Evolutionary conservation across 2,888 invertebrate species (phyloP).

Genomic region (Pantelozetes paolii): DNA sequence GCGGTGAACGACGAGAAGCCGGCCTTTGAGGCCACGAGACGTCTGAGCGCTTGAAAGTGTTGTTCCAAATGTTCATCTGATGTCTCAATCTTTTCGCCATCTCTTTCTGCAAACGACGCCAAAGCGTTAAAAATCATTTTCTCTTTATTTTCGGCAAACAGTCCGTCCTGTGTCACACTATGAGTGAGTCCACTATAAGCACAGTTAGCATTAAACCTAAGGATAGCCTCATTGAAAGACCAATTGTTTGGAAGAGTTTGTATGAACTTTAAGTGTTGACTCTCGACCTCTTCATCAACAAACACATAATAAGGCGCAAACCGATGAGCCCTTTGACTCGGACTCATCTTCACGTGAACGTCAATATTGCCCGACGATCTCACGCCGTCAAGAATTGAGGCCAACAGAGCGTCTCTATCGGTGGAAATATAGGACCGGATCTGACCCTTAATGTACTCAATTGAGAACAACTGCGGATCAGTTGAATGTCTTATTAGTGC

Average conservation of each 20-base stretch:
- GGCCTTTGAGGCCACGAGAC: slow-evolving; percentile 93
- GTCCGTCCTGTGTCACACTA: slow-evolving; percentile 85
- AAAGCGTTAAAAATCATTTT: slow-evolving; percentile 89
- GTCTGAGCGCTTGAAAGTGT: slow-evolving; percentile 86
- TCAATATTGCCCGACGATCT: slow-evolving; percentile 94
- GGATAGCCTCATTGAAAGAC: slow-evolving; percentile 73
- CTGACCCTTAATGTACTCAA: slow-evolving; percentile 90
- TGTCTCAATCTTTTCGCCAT: slow-evolving; percentile 62
- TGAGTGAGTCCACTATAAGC: slow-evolving; percentile 96
- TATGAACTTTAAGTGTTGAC: slow-evolving; percentile 75
- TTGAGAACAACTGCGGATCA: slow-evolving; percentile 85
- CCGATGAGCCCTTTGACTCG: slow-evolving; percentile 77
- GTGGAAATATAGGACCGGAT: slow-evolving; percentile 82
- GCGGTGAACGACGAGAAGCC: slow-evolving; percentile 94
- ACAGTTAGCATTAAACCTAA: slow-evolving; percentile 93
- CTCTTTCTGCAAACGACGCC: slow-evolving; percentile 72
- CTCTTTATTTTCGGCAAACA: slow-evolving; percentile 64
- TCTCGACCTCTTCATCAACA: slow-evolving; percentile 94
- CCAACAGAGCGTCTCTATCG: slow-evolving; percentile 89
- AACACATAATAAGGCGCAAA: slow-evolving; percentile 75
- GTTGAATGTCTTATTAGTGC: slow-evolving; percentile 81
- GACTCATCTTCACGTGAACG: slow-evolving; percentile 83
- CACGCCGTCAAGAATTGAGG: slow-evolving; percentile 92
- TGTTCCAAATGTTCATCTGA: slow-evolving; percentile 64
- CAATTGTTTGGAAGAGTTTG: slow-evolving; percentile 61